These are phyloP conservation scores for Eospalax fontanierii DNA, from an alignment of 2,797 vertebrate genomes.

Conservation along the genomic window DNA sequence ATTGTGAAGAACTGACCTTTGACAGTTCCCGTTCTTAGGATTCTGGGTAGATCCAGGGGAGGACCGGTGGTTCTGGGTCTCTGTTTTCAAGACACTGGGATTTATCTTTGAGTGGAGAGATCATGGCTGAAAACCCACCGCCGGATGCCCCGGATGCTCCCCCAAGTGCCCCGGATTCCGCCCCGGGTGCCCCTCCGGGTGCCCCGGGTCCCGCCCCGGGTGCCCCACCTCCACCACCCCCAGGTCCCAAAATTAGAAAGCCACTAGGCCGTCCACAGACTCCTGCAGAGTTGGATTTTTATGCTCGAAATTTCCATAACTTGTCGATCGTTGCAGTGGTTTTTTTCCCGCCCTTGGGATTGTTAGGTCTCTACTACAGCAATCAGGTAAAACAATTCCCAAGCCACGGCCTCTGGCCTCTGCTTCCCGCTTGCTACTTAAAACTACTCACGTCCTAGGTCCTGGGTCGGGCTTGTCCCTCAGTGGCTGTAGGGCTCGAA, in stretches of 20 bases:
- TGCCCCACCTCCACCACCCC: too few relatives aligned
- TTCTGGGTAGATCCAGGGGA: background rate
- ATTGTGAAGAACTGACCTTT: slow-evolving; percentile 70
- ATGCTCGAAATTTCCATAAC: background rate
- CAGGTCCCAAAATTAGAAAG: fast-evolving
- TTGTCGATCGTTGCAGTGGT: background rate
- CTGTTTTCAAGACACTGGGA: background rate
- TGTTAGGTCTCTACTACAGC: background rate
- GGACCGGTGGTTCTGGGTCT: background rate
- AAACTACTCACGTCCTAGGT: slow-evolving; percentile 12
- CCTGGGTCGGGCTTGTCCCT: slow-evolving; percentile 26
- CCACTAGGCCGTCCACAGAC: slow-evolving; percentile 52
- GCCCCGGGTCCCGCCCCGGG: too few relatives aligned
- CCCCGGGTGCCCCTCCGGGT: too few relatives aligned
- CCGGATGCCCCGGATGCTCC: too few relatives aligned
- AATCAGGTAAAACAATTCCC: slow-evolving; percentile 45
- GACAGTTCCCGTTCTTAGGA: background rate
- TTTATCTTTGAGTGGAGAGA: slow-evolving; percentile 26
- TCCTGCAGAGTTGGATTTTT: slow-evolving; percentile 56
- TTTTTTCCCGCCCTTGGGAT: slow-evolving; percentile 68
- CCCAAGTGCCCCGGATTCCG: too few relatives aligned
- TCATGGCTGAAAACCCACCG: slow-evolving; percentile 61
- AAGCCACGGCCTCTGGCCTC: background rate
- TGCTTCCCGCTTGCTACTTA: background rate
- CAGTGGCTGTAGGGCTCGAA: background rate